phyloP scores from a whole-genome alignment of 37 sponge, comb jelly and placozoan genomes.

The Mnemiopsis leidyi region DNA sequence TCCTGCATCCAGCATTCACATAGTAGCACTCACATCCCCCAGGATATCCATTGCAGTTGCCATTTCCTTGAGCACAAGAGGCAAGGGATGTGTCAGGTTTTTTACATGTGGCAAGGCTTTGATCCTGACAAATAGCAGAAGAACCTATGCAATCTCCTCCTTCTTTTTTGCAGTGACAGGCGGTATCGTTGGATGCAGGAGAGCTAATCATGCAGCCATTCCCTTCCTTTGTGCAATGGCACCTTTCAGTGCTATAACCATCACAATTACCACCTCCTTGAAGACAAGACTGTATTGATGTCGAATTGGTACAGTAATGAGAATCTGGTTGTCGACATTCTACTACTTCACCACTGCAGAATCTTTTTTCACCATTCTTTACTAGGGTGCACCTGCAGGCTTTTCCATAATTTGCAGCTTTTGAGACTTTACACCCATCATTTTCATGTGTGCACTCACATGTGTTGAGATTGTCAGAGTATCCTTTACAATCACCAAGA shows the following conservation, averaged over 20 bases:
- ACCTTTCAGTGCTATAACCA: background rate
- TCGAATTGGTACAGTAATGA: background rate
- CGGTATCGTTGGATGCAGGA: background rate
- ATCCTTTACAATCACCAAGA: background rate
- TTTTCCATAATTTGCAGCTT: background rate
- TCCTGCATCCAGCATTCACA: background rate
- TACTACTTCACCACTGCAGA: background rate
- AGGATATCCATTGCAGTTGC: constrained; percentile 3
- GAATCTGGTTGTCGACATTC: background rate
- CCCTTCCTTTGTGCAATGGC: background rate
- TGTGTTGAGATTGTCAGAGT: background rate
- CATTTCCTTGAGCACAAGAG: background rate
- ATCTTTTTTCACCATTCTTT: background rate
- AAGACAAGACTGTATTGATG: background rate
- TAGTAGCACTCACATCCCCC: constrained; percentile 1
- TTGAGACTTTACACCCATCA: background rate
- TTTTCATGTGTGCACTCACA: background rate
- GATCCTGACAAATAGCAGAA: background rate
- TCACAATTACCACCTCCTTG: background rate
- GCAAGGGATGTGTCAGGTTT: background rate
- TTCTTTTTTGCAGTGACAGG: background rate
- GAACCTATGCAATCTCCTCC: background rate
- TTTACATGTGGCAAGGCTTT: background rate
- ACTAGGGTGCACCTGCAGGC: background rate
- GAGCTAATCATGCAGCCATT: background rate